Conservation (phyloP, 1,140 invertebrate genomes). For the Portunus trituberculatus region DNA sequence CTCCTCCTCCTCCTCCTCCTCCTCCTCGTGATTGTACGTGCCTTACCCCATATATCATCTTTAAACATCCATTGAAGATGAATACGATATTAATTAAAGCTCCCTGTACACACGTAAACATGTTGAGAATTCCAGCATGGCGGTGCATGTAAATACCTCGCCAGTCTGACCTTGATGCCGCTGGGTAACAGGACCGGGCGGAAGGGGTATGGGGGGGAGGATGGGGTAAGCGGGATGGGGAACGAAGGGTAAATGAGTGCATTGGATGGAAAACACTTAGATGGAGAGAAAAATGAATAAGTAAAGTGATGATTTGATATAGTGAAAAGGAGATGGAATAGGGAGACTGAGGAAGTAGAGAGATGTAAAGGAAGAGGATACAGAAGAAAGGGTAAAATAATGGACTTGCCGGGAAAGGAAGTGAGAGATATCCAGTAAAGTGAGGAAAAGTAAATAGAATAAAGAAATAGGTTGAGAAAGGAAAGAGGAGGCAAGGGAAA, state of each 20-base stretch:
- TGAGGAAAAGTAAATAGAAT: neutral
- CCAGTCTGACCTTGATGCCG: neutral
- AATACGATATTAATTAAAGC: conserved; percentile 16
- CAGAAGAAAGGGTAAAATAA: neutral
- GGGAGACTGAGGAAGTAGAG: neutral
- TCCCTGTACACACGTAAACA: neutral
- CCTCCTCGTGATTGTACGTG: neutral
- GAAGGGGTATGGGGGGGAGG: neutral
- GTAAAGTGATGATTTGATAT: no score
- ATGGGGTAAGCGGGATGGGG: neutral
- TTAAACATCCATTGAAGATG: conserved; percentile 23
- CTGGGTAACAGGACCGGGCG: neutral
- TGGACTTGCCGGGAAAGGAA: neutral
- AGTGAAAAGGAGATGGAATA: no score
- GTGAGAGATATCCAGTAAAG: neutral
- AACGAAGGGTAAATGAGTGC: neutral
- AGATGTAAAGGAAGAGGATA: neutral
- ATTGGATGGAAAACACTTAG: neutral
- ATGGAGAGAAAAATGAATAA: neutral
- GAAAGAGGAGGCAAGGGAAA: neutral
- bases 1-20: neutral
- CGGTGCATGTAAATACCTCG: conserved; percentile 26
- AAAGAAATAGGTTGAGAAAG: neutral
- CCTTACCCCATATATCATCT: neutral
- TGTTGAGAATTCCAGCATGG: conserved; percentile 12